These are phyloP conservation scores for Felis chaus DNA, from an alignment of 2,113 vertebrate species.

Conservation along the genomic window DNA sequence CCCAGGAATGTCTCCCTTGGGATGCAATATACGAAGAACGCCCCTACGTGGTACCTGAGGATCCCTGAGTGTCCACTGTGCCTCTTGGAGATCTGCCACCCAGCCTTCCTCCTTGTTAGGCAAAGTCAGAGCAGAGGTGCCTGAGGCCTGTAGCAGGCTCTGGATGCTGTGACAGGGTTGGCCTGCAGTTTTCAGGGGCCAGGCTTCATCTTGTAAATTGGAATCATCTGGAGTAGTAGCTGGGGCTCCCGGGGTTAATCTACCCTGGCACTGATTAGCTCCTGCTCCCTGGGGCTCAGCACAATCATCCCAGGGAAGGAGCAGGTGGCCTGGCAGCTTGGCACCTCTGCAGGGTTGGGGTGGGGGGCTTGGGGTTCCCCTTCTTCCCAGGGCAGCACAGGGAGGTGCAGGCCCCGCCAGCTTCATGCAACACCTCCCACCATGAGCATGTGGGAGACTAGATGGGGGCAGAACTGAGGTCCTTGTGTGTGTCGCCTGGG, in stretches of 20 bases:
- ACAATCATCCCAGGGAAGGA: not conserved
- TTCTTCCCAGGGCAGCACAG: not conserved
- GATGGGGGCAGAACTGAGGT: not conserved
- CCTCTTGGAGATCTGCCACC: not conserved
- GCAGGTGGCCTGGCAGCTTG: not conserved
- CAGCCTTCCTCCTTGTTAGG: too few relatives aligned
- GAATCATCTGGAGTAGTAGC: not conserved
- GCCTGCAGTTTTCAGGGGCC: not conserved
- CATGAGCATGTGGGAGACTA: not conserved
- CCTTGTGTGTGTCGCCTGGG: not conserved
- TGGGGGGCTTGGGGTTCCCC: not conserved
- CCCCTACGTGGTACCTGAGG: not conserved
- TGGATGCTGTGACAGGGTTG: not conserved
- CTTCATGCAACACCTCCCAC: not conserved
- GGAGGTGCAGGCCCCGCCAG: not conserved
- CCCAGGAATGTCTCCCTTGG: not conserved
- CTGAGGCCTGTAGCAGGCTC: fast-evolving
- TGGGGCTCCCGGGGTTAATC: not conserved
- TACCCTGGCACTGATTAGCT: not conserved
- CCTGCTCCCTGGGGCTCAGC: not conserved
- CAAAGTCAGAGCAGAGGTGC: not conserved
- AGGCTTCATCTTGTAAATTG: not conserved
- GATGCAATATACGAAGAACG: too few relatives aligned
- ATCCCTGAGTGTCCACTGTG: too few relatives aligned
- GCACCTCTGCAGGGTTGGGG: not conserved